Evolutionary conservation across 2,113 vertebrate genomes (phyloP).

Genomic region (Martes martes): DNA sequence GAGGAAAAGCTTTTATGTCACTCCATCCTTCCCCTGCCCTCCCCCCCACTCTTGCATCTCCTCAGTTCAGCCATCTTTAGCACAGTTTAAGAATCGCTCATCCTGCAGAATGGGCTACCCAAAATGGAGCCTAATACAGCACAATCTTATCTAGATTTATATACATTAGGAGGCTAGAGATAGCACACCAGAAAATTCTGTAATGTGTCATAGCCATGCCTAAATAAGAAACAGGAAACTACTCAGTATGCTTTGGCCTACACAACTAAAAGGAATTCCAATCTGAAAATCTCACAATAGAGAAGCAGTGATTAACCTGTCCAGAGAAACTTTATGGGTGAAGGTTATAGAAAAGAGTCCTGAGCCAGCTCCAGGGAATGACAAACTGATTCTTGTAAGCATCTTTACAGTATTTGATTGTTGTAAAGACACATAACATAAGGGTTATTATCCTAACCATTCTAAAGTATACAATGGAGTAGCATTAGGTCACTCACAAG

Average conservation of each 20-base stretch:
- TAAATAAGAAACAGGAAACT: not conserved
- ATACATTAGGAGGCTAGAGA: not conserved
- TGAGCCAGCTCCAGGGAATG: not conserved
- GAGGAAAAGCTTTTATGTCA: not conserved
- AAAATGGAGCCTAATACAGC: not conserved
- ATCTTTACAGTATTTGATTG: not conserved
- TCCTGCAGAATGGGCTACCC: not conserved
- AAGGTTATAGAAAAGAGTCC: not conserved
- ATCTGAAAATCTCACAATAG: not conserved
- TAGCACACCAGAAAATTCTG: not conserved
- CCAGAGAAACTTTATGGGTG: not conserved
- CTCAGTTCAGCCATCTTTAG: not conserved
- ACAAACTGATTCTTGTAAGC: not conserved
- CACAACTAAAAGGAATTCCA: not conserved
- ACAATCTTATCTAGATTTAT: too few species aligned
- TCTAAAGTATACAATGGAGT: not conserved
- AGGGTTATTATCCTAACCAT: not conserved
- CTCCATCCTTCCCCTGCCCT: not conserved
- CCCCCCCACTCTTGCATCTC: not conserved
- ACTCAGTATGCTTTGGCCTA: not conserved
- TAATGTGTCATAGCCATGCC: not conserved
- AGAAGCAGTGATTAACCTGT: not conserved
- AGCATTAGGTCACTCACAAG: not conserved
- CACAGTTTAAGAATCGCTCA: not conserved
- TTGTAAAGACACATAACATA: not conserved